Conservation (phyloP, 2,888 invertebrate species). For the Aleiodes leptofemur region DNA sequence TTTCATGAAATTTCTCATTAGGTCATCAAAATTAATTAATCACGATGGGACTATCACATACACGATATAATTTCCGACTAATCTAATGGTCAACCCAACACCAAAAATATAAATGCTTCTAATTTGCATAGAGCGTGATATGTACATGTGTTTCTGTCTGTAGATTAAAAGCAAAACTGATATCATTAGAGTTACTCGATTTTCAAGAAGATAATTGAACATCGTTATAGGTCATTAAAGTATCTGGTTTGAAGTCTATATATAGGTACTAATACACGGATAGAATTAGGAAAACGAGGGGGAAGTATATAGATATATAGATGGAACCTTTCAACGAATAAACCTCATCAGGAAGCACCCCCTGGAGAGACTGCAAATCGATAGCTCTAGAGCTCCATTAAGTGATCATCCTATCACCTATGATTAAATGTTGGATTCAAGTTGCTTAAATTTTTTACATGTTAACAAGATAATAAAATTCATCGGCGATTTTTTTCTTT, state of each 20-base stretch:
- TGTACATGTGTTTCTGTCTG: slow-evolving; percentile 16
- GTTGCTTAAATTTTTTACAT: background rate
- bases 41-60: slow-evolving; percentile 31
- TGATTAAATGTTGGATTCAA: slow-evolving; percentile 3
- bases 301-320: slow-evolving; percentile 41
- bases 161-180: slow-evolving; percentile 55
- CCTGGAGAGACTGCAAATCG: slow-evolving; percentile 34
- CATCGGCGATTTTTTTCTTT: background rate
- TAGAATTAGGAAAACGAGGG: slow-evolving; percentile 1
- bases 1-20: slow-evolving; percentile 31
- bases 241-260: slow-evolving; percentile 67
- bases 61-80: slow-evolving; percentile 42
- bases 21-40: slow-evolving; percentile 42
- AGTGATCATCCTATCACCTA: slow-evolving; percentile 28
- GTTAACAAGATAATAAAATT: slow-evolving; percentile 1
- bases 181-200: slow-evolving; percentile 64
- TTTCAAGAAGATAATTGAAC: slow-evolving; percentile 67
- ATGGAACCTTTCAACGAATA: slow-evolving; percentile 41
- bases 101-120: slow-evolving; percentile 44
- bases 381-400: slow-evolving; percentile 32
- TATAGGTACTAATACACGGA: slow-evolving; percentile 55
- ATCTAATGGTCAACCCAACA: slow-evolving; percentile 66
- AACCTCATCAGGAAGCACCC: slow-evolving; percentile 30
- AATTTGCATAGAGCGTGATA: slow-evolving; percentile 30
- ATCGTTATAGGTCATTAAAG: slow-evolving; percentile 73